Evolutionary conservation across 1,140 invertebrate genomes (phyloP).

Genomic region (Drosophila nasuta): DNA sequence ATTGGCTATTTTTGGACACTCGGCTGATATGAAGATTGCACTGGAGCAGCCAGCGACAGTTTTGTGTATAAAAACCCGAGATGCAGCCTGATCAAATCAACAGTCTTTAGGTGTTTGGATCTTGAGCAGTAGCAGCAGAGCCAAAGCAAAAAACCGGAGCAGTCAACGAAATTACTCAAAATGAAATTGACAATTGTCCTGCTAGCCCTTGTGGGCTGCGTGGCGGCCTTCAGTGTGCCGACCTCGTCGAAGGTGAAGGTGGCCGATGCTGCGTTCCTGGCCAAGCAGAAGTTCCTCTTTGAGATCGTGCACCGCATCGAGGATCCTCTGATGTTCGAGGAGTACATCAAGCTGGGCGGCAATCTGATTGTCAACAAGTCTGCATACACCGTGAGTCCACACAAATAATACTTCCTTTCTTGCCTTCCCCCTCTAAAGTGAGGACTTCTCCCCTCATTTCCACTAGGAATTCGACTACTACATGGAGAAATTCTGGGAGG

Average conservation of each 20-base stretch:
- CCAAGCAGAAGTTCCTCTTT: conserved; percentile 87
- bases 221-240: conserved; percentile 62
- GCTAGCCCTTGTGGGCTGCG: conserved; percentile 70
- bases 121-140: conserved; percentile 48
- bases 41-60: background rate
- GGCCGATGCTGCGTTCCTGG: conserved; percentile 77
- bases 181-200: conserved; percentile 71
- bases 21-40: conserved; percentile 51
- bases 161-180: conserved; percentile 34
- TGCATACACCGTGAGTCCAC: conserved; percentile 76
- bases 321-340: conserved; percentile 72
- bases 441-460: conserved; percentile 36
- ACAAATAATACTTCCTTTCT: background rate
- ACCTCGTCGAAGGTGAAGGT: conserved; percentile 54
- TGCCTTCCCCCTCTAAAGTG: conserved; percentile 65
- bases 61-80: conserved; percentile 46
- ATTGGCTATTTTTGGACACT: background rate
- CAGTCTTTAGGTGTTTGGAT: conserved; percentile 79
- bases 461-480: conserved; percentile 85
- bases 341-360: conserved; percentile 68
- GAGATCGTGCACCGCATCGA: conserved; percentile 88
- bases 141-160: conserved; percentile 64
- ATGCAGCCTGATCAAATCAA: conserved; percentile 36
- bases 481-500: conserved; percentile 87
- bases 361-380: conserved; percentile 57